A percentile compares a stretch with the other conserved stretches of the same genome.
phyloP scores from a whole-genome alignment of 2,888 invertebrate genomes.

The Drosophila bunnanda region DNA sequence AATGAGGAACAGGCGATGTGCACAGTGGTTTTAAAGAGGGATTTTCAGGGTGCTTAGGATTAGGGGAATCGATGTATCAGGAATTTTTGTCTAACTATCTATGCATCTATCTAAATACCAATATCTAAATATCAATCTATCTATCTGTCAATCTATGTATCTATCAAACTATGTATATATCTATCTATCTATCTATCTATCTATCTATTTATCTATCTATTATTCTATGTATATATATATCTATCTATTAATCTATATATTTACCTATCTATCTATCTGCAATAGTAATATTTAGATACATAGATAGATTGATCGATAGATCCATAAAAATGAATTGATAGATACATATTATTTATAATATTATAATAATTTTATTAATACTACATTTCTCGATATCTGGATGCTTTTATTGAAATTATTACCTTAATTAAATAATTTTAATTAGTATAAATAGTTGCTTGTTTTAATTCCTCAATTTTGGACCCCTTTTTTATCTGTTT shows the following conservation, averaged over 20 bases:
- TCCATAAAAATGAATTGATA: too few species aligned
- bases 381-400: too few species aligned
- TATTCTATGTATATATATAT: not conserved
- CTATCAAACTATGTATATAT: not conserved
- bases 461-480: too few species aligned
- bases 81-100: not conserved
- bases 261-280: too few species aligned
- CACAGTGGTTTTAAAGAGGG: conserved; percentile 56
- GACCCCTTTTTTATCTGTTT: too few species aligned
- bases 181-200: not conserved
- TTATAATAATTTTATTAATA: too few species aligned
- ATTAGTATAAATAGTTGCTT: too few species aligned
- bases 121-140: not conserved
- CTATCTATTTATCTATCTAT: not conserved
- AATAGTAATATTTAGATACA: too few species aligned
- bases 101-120: not conserved
- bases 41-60: not conserved
- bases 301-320: too few species aligned
- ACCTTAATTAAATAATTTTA: too few species aligned
- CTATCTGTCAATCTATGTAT: not conserved
- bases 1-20: conserved; percentile 73
- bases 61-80: not conserved
- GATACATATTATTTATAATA: too few species aligned
- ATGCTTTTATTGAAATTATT: too few species aligned
- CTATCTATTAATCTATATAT: not conserved